phyloP scores from a whole-genome alignment of 2,888 invertebrate species.

The Microdon myrmicae region DNA sequence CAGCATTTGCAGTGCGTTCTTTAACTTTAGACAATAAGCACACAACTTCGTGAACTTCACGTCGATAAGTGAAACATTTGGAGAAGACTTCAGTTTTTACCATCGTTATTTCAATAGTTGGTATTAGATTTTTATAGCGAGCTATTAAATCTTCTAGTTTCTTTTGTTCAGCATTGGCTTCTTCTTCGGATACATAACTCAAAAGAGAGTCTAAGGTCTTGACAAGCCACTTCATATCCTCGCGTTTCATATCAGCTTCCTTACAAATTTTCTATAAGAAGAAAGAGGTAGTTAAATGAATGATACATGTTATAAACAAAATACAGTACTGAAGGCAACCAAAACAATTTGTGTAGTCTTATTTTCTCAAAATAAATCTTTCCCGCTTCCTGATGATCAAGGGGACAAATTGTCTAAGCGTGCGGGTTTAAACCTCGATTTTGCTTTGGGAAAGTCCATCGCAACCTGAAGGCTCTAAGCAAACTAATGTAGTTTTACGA shows the following conservation, averaged over 20 bases:
- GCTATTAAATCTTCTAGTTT: constrained; percentile 84
- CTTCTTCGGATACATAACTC: constrained; percentile 82
- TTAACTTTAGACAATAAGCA: constrained; percentile 80
- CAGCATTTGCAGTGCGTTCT: constrained; percentile 75
- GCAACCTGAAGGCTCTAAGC: no score
- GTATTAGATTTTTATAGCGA: constrained; percentile 90
- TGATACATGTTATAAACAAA: background rate
- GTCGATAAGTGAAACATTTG: constrained; percentile 90
- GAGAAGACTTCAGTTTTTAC: constrained; percentile 92
- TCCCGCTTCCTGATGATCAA: no score
- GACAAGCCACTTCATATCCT: constrained; percentile 95
- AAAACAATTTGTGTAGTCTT: no score
- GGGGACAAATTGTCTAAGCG: no score
- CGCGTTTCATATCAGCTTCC: constrained; percentile 88
- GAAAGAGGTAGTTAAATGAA: constrained; percentile 13
- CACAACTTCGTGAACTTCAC: constrained; percentile 88
- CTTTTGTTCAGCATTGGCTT: constrained; percentile 82
- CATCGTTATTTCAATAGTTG: constrained; percentile 91
- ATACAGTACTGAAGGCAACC: background rate
- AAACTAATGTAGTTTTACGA: no score
- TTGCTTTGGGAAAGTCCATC: no score
- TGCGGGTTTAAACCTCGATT: no score
- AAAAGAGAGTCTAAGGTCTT: constrained; percentile 88
- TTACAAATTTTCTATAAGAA: constrained; percentile 82
- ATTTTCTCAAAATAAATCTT: background rate